Conservation (phyloP, 2,888 invertebrate genomes). For the Iphiclides podalirius region DNA sequence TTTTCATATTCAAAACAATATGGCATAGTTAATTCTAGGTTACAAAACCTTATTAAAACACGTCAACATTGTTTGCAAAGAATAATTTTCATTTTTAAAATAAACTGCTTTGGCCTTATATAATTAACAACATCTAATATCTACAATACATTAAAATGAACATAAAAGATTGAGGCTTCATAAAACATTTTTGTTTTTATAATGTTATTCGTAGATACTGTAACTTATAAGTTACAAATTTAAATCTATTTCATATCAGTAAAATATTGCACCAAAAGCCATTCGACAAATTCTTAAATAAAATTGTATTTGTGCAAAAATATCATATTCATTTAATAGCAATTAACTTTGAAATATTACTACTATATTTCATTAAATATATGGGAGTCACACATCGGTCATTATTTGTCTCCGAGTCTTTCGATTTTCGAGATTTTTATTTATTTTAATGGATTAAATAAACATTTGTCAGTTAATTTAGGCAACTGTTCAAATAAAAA, state of each 20-base stretch:
- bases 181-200: not conserved
- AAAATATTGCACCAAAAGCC: constrained; percentile 22
- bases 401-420: too few relatives aligned
- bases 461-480: too few relatives aligned
- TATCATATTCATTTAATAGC: not conserved
- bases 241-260: constrained; percentile 13
- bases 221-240: constrained; percentile 7
- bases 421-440: too few relatives aligned
- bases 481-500: too few relatives aligned
- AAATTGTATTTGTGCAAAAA: constrained; percentile 12
- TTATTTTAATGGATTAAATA: too few relatives aligned
- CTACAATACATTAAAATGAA: constrained; percentile 13
- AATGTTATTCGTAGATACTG: not conserved
- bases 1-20: constrained; percentile 42
- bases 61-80: constrained; percentile 13
- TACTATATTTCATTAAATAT: too few relatives aligned
- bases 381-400: too few relatives aligned
- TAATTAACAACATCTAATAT: constrained; percentile 18
- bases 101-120: constrained; percentile 19
- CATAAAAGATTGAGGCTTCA: constrained; percentile 4
- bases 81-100: constrained; percentile 7
- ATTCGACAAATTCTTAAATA: constrained; percentile 4
- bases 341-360: too few relatives aligned
- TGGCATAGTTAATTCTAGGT: constrained; percentile 25
- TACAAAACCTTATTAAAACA: constrained; percentile 6